Base-by-base conservation (phyloP, 2,113 vertebrate species). In the Sinocyclocheilus maitianheensis region DNA sequence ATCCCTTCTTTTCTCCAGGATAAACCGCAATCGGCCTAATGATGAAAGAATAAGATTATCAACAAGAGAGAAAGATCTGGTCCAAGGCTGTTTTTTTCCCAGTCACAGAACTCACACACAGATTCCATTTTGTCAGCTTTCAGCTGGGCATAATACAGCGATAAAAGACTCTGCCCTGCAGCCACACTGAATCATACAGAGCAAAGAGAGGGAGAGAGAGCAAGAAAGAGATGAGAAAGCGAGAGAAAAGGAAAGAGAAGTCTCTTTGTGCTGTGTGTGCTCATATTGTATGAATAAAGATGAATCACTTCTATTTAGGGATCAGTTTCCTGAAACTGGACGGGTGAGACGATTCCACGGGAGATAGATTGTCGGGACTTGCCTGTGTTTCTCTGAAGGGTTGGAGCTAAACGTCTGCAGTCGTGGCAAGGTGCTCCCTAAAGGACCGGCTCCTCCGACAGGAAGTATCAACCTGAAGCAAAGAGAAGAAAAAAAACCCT, bases 301-400 rank as follows among this genome's bases (percentile, higher is more conserved):
- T 95, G 94, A 96, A 95, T 95, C 95, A 94, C 91, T 91, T 94
- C 93, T 94, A 95, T 95, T 96, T 95, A 94, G 93, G 93, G 93
- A 94, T 95, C 92, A 91, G 95, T 95, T 95, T 96, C 95, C 94
- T 94, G 93, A 92, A 91, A 93, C 91, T 91, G 93, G 94, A 87
- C 80, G 93, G 93, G 93, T 94, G 92, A 92, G 93, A 94, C 92
- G 91, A 92, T 93, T 94, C 90, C 77, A 92, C 91, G 91, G 93
- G 90, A 92, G 94, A 93, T 92, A 91, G 91, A 94, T 92, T 95
- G 95, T 95, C 94, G 93, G 91, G 95, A 95, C 95, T 94, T 95
- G 95, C 93, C 94, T 94, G 93, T 94, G 94, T 94, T 94, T 92
- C 93, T 93, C 85, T 89, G 86, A 90, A 93, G 91, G 91, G 91